Base-by-base conservation (phyloP, 2,113 vertebrate genomes). In the Pleuronectes platessa region DNA sequence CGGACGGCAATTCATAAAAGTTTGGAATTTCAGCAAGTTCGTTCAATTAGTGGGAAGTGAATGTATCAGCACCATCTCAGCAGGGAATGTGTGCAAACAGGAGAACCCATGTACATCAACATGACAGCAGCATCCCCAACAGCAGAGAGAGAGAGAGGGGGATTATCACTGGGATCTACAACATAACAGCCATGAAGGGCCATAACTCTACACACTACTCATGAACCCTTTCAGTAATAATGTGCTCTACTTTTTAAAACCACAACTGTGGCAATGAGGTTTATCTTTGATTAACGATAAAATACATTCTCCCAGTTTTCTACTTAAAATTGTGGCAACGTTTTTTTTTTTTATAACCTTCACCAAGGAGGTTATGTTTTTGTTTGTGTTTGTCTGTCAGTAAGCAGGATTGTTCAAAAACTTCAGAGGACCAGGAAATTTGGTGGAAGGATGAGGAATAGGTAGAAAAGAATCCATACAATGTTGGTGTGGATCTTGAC, bases 221-320 rank as follows among this genome's bases (percentile, higher is more conserved):
- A 61, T 63, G 40, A 42, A 66, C 31, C 60, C 59, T 83, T 69
- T 87, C 58, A 70, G 45, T 79, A 71, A 69, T 70, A 71, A 10
- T 37, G 13, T 4, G 4, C 27, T 75, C 49, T 60, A 67, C 49
- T 69, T 85, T 88, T 56, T 51, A 74, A 84, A 90, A 92, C 88
- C 90, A 92, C 91, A 92, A 78, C 35, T n/a, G 61, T 83, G 71
- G 79, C 61, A 86, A 77, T 81, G 66, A 79, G 79, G 35, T 77
- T 66, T 42, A 65, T 51, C n/a, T 59, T 66, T 56, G 47, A 58
- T 51, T 61, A 79, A 81, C 74, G 56, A 91, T 84, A 62, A 83
- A 74, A 90, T 88, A 85, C 87, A 73, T 69, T 90, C 82, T 49
- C 17, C 45, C 5, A 5, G 15, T 17, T 49, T 49, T 49, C 45